Conservation (phyloP, 1,140 invertebrate genomes). For the Drosophila repleta region DNA sequence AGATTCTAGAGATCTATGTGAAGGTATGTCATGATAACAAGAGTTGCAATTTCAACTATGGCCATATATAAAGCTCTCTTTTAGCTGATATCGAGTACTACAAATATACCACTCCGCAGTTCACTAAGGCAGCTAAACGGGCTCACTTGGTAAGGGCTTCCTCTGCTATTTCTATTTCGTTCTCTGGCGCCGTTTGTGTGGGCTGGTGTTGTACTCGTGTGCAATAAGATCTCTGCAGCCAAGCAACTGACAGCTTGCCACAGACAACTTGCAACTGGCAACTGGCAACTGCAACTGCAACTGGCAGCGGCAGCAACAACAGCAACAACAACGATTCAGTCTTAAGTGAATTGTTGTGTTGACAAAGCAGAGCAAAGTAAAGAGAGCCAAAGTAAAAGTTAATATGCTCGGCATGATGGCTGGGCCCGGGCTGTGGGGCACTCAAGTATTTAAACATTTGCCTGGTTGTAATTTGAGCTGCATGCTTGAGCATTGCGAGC, state of each 20-base stretch:
- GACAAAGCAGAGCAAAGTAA: constrained; percentile 57
- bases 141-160: no score
- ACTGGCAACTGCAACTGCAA: constrained; percentile 12
- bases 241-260: constrained; percentile 11
- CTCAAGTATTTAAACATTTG: constrained; percentile 82
- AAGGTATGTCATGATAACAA: no score
- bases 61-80: no score
- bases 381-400: constrained; percentile 63
- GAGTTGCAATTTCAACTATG: no score
- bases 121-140: no score
- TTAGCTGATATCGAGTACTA: no score
- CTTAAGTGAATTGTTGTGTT: constrained; percentile 80
- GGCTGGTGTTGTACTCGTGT: constrained; percentile 14
- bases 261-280: constrained; percentile 21
- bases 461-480: constrained; percentile 76
- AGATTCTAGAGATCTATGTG: no score
- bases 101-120: no score
- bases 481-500: constrained; percentile 57
- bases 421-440: constrained; percentile 43
- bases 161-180: neutral
- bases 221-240: constrained; percentile 19
- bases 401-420: constrained; percentile 57
- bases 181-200: constrained; percentile 19
- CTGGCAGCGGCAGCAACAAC: constrained; percentile 10
- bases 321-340: constrained; percentile 17